These are phyloP conservation scores for Protobothrops flavoviridis DNA, from an alignment of 2,113 vertebrate genomes.

Conservation along the genomic window DNA sequence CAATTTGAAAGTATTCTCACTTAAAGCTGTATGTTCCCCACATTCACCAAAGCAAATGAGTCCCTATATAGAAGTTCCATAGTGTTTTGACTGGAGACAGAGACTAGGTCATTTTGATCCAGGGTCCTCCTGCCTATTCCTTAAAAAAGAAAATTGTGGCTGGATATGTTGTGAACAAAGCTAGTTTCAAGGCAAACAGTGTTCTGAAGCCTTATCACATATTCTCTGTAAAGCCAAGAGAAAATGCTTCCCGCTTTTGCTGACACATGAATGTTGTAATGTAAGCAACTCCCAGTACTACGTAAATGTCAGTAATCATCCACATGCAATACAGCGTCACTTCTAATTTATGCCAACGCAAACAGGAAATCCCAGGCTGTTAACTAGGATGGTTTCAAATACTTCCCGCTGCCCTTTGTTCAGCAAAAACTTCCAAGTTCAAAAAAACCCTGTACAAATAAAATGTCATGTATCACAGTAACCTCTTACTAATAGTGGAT, in stretches of 20 bases:
- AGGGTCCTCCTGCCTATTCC: slow-evolving; percentile 24
- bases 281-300: slow-evolving; percentile 46
- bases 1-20: neutral
- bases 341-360: slow-evolving; percentile 58
- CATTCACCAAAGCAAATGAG: neutral
- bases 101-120: slow-evolving; percentile 18
- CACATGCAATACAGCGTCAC: slow-evolving; percentile 39
- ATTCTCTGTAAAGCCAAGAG: slow-evolving; percentile 25
- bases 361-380: slow-evolving; percentile 37
- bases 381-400: slow-evolving; percentile 27
- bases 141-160: slow-evolving; percentile 33
- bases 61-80: slow-evolving; percentile 6
- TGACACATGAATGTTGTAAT: slow-evolving; percentile 51
- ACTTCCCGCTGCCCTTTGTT: neutral
- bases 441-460: neutral
- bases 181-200: neutral
- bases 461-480: neutral
- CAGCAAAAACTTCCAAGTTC: neutral
- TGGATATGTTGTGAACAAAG: neutral
- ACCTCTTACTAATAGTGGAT: neutral
- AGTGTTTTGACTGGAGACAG: slow-evolving; percentile 8
- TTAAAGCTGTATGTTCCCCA: neutral
- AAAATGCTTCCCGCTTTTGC: neutral
- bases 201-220: neutral
- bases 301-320: slow-evolving; percentile 41